Conservation (phyloP, 37 sponge, comb jelly and placozoan genomes). For the Diacarnus erythraeanus region DNA sequence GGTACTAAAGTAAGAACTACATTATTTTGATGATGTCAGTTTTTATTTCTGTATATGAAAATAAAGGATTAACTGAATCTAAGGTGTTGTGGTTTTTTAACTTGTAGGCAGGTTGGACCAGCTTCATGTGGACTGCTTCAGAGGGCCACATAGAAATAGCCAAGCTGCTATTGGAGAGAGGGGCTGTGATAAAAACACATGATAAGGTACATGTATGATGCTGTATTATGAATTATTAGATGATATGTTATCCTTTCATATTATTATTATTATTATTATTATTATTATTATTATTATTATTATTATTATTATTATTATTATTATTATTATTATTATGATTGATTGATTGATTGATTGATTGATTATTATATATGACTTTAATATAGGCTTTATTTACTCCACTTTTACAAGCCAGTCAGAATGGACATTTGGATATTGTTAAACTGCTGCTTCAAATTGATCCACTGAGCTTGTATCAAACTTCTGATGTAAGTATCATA, state of each 20-base stretch:
- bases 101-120: background rate
- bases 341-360: too few relatives aligned
- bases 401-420: background rate
- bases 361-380: too few relatives aligned
- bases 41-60: too few relatives aligned
- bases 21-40: too few relatives aligned
- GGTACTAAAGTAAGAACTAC: too few relatives aligned
- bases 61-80: background rate
- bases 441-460: background rate
- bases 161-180: background rate
- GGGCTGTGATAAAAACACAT: background rate
- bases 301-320: too few relatives aligned
- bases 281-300: too few relatives aligned
- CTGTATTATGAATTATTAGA: too few relatives aligned
- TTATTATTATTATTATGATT: too few relatives aligned
- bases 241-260: too few relatives aligned
- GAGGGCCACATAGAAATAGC: background rate
- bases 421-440: background rate
- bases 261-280: too few relatives aligned
- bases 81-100: background rate
- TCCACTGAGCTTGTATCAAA: background rate
- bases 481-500: too few relatives aligned
- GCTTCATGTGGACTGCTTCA: background rate
- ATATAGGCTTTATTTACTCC: background rate
- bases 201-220: background rate